Conservation (phyloP, 2,888 invertebrate species). For the Nomada fabriciana region DNA sequence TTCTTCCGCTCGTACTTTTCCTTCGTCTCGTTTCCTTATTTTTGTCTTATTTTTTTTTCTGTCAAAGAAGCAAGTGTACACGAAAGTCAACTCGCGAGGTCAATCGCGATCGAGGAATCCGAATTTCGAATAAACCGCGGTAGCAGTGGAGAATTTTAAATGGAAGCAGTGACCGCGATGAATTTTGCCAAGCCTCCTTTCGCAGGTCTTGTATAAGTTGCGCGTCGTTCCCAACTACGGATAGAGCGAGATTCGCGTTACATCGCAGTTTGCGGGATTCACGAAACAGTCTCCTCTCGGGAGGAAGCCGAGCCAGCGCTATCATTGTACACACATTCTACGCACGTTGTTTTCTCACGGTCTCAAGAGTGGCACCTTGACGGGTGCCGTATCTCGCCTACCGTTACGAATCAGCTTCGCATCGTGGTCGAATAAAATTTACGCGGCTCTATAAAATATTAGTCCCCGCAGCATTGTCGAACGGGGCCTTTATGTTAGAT, state of each 20-base stretch:
- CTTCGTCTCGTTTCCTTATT: background rate
- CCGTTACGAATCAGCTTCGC: constrained; percentile 16
- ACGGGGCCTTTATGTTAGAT: too few species aligned
- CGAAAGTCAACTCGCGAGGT: background rate
- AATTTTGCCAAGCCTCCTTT: constrained; percentile 36
- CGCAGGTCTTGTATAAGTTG: constrained; percentile 9
- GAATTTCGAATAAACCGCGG: constrained; percentile 15
- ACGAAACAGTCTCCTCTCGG: constrained; percentile 34
- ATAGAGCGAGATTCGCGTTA: constrained; percentile 43
- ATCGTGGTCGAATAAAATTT: background rate
- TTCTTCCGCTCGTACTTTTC: background rate
- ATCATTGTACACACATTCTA: constrained; percentile 58
- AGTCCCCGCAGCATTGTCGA: background rate
- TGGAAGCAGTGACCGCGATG: background rate
- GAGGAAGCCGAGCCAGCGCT: constrained; percentile 48
- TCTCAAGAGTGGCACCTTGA: constrained; percentile 40
- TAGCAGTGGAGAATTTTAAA: constrained; percentile 27
- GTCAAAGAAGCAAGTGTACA: background rate
- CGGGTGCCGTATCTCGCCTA: constrained; percentile 12
- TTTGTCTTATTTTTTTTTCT: background rate
- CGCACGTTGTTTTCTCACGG: constrained; percentile 57
- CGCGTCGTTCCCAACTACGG: background rate
- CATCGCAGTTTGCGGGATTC: constrained; percentile 32
- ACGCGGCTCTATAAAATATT: background rate
- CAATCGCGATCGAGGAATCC: constrained; percentile 13